phyloP scores from a whole-genome alignment of 2,797 vertebrate genomes.

The Sebastes vulpes region DNA sequence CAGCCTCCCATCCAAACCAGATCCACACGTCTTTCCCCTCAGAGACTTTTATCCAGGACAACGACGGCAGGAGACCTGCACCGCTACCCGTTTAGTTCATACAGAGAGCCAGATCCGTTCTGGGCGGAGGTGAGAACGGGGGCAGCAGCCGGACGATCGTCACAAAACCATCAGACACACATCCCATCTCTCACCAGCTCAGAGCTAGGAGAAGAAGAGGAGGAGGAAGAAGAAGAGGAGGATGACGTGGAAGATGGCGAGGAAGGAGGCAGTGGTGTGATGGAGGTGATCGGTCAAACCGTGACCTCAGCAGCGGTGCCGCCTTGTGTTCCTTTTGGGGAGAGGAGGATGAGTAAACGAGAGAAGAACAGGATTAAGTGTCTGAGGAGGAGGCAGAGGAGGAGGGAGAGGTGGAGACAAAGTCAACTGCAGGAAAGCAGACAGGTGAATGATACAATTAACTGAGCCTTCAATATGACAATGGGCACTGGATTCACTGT shows the following conservation, averaged over 20 bases:
- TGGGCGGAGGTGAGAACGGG: slow-evolving; percentile 58
- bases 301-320: slow-evolving; percentile 39
- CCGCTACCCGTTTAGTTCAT: slow-evolving; percentile 47
- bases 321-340: slow-evolving; percentile 53
- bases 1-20: slow-evolving; percentile 24
- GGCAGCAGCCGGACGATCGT: not conserved
- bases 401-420: slow-evolving; percentile 87
- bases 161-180: slow-evolving; percentile 42
- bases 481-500: not conserved
- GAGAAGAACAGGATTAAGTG: slow-evolving; percentile 90
- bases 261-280: slow-evolving; percentile 49
- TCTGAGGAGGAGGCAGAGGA: slow-evolving; percentile 88
- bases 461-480: not conserved
- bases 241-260: slow-evolving; percentile 34
- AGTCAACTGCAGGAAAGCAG: slow-evolving; percentile 83
- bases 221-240: slow-evolving; percentile 29
- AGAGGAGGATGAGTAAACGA: slow-evolving; percentile 84
- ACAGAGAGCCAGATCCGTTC: slow-evolving; percentile 67
- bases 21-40: slow-evolving; percentile 33
- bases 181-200: slow-evolving; percentile 56
- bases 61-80: slow-evolving; percentile 55
- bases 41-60: slow-evolving; percentile 38
- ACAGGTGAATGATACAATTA: slow-evolving; percentile 74
- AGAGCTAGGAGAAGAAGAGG: slow-evolving; percentile 68
- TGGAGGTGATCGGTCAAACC: slow-evolving; percentile 52